These are phyloP conservation scores for Caenorhabditis drosophilae DNA, from an alignment of 2,888 invertebrate species.

Conservation along the genomic window DNA sequence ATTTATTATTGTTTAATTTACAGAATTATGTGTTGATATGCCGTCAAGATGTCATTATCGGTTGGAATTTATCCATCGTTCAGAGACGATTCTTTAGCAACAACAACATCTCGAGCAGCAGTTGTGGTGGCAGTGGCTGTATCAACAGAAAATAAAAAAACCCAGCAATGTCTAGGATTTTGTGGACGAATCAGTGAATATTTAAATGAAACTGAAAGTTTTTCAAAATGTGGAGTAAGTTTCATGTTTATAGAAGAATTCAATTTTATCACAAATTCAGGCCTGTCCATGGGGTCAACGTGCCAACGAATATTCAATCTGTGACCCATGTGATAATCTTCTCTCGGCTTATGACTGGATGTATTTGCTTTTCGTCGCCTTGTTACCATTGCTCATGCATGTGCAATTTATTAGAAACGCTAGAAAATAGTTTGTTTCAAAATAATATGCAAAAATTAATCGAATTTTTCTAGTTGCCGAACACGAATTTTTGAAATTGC, in stretches of 20 bases:
- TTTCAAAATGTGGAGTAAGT: background rate
- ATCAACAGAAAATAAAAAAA: background rate
- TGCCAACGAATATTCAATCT: constrained; percentile 28
- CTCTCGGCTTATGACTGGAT: constrained; percentile 59
- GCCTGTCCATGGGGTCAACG: constrained; percentile 59
- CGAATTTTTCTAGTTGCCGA: constrained; percentile 33
- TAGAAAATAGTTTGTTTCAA: constrained; percentile 25
- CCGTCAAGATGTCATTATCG: too few relatives aligned
- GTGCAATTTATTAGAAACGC: constrained; percentile 82
- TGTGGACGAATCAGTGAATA: background rate
- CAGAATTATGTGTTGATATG: too few relatives aligned
- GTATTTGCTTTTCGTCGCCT: constrained; percentile 85
- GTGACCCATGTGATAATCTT: constrained; percentile 48
- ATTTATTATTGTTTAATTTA: too few relatives aligned
- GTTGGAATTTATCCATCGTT: too few relatives aligned
- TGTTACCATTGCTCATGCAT: constrained; percentile 85
- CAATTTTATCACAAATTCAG: too few relatives aligned
- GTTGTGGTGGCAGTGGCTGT: too few relatives aligned
- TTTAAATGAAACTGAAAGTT: background rate
- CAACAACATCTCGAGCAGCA: too few relatives aligned
- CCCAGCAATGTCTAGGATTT: background rate
- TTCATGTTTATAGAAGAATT: background rate
- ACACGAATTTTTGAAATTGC: constrained; percentile 21
- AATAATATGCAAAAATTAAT: constrained; percentile 3
- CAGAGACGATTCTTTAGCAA: too few relatives aligned